Evolutionary conservation across 1,140 invertebrate species (phyloP), one percentile per base, ranked within the genome.

Genomic region (Tribolium madens): DNA sequence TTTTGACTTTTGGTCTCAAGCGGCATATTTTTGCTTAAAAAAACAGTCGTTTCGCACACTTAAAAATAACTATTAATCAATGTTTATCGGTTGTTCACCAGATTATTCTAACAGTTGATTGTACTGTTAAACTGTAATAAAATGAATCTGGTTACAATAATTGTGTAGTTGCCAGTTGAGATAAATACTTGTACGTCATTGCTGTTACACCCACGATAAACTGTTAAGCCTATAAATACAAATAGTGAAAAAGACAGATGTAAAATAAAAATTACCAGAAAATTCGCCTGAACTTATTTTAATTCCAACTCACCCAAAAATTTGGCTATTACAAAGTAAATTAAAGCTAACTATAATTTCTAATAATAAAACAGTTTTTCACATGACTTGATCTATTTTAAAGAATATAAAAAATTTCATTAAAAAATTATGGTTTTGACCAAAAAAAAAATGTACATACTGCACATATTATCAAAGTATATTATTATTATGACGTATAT

Each of bases 401-500:
- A 26, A 26, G 3, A 3, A 5, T n/a, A 26, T 26, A 26, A 26
- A 26, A 26, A 26, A 26, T 26, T 4, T 4, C 4, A n/a, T 42
- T 42, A 10, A 50, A n/a, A 1, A 12, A 50, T 5, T 15, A 53
- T 3, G 3, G 18, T 7, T 18, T 17, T 18, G 13, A 57, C 15
- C 36, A 57, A n/a, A 10, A 31, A 18, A 64, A 64, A 64, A 33
- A 13, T 10, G 26, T n/a, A n/a, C 14, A 15, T 60, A 6, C 17
- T 7, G 3, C 1, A 3, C 53, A 1, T 60, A 21, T 7, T n/a
- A 5, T 26, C 21, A 26, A 13, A 12, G 21, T 33, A 9, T 64
- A 18, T 10, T 33, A 33, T 12, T 26, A 64, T 64, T 64, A 26
- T 64, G 57, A 64, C 57, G 57, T 42, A 4, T 26, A 42, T 12